phyloP scores from a whole-genome alignment of 2,113 vertebrate genomes.

The Paraplagusia blochii region DNA sequence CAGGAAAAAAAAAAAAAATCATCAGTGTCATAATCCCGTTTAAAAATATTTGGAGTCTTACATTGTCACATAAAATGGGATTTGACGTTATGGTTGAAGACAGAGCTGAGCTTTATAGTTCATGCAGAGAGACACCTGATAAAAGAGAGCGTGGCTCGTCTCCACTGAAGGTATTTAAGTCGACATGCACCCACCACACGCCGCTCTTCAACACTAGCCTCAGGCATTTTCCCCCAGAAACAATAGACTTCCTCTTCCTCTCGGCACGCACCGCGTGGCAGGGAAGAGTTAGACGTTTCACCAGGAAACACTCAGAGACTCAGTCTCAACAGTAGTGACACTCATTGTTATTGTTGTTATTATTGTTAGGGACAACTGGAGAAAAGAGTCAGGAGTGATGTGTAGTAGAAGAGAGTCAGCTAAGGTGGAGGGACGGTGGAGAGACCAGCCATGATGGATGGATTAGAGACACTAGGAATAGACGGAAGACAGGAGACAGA shows the following conservation, averaged over 20 bases:
- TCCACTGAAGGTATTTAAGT: conserved; percentile 70
- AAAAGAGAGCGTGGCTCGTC: conserved; percentile 68
- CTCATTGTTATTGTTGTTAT: background rate
- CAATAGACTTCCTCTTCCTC: conserved; percentile 54
- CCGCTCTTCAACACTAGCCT: conserved; percentile 68
- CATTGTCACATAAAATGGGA: conserved; percentile 67
- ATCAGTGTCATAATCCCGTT: conserved; percentile 43
- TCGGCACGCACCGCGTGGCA: conserved; percentile 47
- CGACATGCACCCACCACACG: conserved; percentile 64
- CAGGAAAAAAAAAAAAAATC: conserved; percentile 17
- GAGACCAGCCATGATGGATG: no score
- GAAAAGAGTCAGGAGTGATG: no score
- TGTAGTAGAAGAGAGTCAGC: no score
- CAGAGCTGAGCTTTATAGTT: conserved; percentile 64
- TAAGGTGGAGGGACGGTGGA: no score
- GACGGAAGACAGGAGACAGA: no score
- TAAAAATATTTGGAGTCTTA: conserved; percentile 36
- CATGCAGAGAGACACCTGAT: conserved; percentile 65
- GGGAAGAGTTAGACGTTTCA: conserved; percentile 32
- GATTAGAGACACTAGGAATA: no score
- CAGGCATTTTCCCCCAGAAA: conserved; percentile 64
- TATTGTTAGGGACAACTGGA: no score
- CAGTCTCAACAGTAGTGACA: conserved; percentile 24
- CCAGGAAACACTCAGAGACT: conserved; percentile 28
- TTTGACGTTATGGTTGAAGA: conserved; percentile 76